A percentile compares a stretch with the other conserved stretches of the same genome.
phyloP scores from a whole-genome alignment of 1,140 invertebrate genomes.

The Brachionus plicatilis region DNA sequence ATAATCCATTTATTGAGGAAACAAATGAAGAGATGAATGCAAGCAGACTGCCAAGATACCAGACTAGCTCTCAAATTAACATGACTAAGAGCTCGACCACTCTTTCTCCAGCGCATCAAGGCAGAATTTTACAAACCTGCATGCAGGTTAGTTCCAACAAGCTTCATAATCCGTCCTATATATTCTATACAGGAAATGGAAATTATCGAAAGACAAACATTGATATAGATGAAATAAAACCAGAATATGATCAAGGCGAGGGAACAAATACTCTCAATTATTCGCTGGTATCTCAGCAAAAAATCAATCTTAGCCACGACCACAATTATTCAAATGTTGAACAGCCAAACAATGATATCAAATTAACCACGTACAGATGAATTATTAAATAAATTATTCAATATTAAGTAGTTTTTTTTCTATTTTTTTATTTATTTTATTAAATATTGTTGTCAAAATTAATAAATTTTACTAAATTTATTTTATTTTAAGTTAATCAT shows the following conservation, averaged over 20 bases:
- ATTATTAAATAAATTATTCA: background rate
- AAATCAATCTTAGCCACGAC: background rate
- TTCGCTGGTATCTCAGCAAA: background rate
- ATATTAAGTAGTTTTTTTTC: too few species aligned
- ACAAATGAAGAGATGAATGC: background rate
- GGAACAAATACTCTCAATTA: background rate
- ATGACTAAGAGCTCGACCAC: background rate
- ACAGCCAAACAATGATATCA: background rate
- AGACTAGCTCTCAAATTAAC: background rate
- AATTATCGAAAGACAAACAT: slow-evolving; percentile 2
- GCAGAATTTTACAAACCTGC: background rate
- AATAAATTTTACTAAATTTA: too few species aligned
- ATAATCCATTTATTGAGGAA: background rate
- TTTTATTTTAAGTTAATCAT: too few species aligned
- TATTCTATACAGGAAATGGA: slow-evolving; percentile 35
- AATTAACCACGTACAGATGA: background rate
- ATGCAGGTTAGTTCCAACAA: background rate
- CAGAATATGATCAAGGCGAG: background rate
- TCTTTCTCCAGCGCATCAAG: background rate
- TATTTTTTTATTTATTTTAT: background rate
- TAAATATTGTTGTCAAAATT: background rate
- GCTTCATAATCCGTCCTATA: background rate
- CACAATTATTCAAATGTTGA: slow-evolving; percentile 29
- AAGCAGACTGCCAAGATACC: background rate
- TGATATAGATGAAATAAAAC: slow-evolving; percentile 6